phyloP scores from a whole-genome alignment of 1,140 invertebrate species.

The Drosophila nigrodunni region DNA sequence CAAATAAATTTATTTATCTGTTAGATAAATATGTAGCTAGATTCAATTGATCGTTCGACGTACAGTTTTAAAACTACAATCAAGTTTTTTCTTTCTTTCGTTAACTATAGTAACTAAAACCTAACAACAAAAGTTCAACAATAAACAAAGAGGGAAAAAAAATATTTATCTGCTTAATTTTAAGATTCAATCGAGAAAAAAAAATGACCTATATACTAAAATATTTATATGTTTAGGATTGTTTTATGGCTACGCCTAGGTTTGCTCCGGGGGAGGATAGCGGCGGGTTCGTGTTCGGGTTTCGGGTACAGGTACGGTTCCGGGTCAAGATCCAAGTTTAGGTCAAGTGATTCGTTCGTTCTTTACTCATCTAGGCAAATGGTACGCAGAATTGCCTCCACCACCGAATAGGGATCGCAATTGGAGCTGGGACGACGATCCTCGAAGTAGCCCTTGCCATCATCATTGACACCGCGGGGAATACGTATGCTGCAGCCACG shows the following conservation, averaged over 20 bases:
- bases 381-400: constrained; percentile 88
- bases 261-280: constrained; percentile 14
- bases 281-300: constrained; percentile 25
- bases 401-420: constrained; percentile 92
- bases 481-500: constrained; percentile 91
- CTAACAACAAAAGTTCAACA: constrained; percentile 49
- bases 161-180: constrained; percentile 30
- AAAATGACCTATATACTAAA: constrained; percentile 26
- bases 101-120: constrained; percentile 25
- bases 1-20: not conserved
- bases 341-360: not conserved
- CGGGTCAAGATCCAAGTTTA: constrained; percentile 1
- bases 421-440: constrained; percentile 95
- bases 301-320: not conserved
- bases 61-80: constrained; percentile 1
- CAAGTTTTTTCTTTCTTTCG: constrained; percentile 2
- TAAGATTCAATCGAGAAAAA: constrained; percentile 29
- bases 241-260: constrained; percentile 41
- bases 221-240: too few relatives aligned
- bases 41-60: constrained; percentile 10
- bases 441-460: constrained; percentile 94
- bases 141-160: constrained; percentile 42
- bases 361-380: constrained; percentile 88
- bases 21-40: not conserved
- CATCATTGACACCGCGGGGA: constrained; percentile 90